phyloP scores from a whole-genome alignment of 2,113 vertebrate species.

The human (Homo sapiens) region GRCh38 chr14:40534501-40535000 shows the following conservation, averaged over 20 bases:
- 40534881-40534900: neutral
- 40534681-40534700: neutral
- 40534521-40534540: neutral
- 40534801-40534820: neutral
- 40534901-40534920: neutral
- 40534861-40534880: neutral
- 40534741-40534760: neutral
- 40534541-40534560: neutral
- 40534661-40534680: neutral
- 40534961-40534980: neutral
- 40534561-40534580: neutral
- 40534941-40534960: neutral
- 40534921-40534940: neutral
- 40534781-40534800: neutral
- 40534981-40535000: neutral
- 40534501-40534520: neutral
- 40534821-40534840: neutral
- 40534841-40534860: neutral
- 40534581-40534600: neutral
- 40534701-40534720: neutral
- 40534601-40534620: neutral
- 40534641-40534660: neutral
- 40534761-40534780: neutral
- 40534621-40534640: neutral
- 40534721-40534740: neutral